These are phyloP conservation scores for Hemibagrus guttatus DNA, from an alignment of 2,797 vertebrate species.

Conservation along the genomic window DNA sequence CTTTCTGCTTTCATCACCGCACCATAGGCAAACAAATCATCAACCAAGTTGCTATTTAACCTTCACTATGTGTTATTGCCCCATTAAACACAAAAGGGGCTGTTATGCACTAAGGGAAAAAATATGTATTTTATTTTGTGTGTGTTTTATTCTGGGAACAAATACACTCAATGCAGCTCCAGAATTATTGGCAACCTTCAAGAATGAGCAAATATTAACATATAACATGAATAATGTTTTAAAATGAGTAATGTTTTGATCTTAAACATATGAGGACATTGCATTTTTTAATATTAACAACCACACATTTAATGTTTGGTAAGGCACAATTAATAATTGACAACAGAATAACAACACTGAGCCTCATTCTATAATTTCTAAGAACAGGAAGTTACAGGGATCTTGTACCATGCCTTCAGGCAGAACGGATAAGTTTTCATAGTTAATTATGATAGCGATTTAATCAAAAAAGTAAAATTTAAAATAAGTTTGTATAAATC, in stretches of 20 bases:
- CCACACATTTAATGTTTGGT: not conserved
- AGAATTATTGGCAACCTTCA: not conserved
- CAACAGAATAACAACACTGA: not conserved
- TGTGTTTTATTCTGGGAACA: too few relatives aligned
- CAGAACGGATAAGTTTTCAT: not conserved
- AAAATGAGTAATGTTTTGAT: not conserved
- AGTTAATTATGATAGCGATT: not conserved
- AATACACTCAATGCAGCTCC: not conserved
- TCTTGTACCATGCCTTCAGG: not conserved
- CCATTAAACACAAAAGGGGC: not conserved
- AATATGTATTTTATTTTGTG: not conserved
- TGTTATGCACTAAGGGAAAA: too few relatives aligned
- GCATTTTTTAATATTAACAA: not conserved
- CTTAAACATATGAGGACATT: not conserved
- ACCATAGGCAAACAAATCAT: conserved; percentile 7
- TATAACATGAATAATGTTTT: not conserved
- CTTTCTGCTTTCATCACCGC: conserved; percentile 12
- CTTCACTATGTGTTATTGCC: not conserved
- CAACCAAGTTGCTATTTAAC: conserved; percentile 4
- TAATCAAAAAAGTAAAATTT: not conserved
- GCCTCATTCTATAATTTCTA: not conserved
- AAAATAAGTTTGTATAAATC: not conserved
- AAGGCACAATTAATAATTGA: not conserved
- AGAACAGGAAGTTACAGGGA: not conserved
- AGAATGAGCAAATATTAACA: not conserved